Evolutionary conservation across 2,113 vertebrate species (phyloP), one percentile per base, ranked within the genome.

Genomic region (Hyperoodon ampullatus): DNA sequence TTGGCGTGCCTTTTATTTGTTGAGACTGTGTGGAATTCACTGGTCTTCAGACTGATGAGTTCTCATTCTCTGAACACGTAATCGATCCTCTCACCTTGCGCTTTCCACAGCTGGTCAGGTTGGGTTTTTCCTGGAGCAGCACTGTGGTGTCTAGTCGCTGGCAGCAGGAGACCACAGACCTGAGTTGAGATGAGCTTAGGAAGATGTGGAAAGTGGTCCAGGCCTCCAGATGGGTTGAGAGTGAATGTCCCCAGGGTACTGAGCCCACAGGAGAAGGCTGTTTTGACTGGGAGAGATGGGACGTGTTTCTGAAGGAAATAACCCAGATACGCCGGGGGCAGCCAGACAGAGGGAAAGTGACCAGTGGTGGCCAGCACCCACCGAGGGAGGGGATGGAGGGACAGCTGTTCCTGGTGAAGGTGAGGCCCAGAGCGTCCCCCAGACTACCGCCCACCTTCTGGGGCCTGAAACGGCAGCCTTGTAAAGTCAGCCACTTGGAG

Each of bases 1-100:
- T 30, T 28, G 50, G 50, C 0, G 13, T n/a, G 53, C 42, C n/a
- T 91, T 33, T 53, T 35, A 2, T n/a, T 71, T 80, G 3, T 15
- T n/a, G 44, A 80, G 63, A 42, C 42, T 19, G 47, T 14, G 26
- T 44, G 28, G 63, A 19, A 50, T 16, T 39, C 53, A 1, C 50
- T n/a, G 0, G 33, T 8, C 23, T 61, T 6, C 8, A 26, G 11
- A 1, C 70, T 4, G 24, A 24, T 13, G 70, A 19, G 1, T 15
- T 10, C 50, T 84, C 60, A 2, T 33, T 35, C 61, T 70, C 78
- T 35, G 78, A 10, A 44, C 80, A 28, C 21, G 2, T 0, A 1
- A 8, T 0, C 1, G 23, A 8, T n/a, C 26, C 42, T 26, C 39
- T 18, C 18, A 1, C 68, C 0, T 39, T 35, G n/a, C 33, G n/a